These are phyloP conservation scores for Leptogaster cylindrica DNA, from an alignment of 2,888 invertebrate genomes.

Conservation along the genomic window DNA sequence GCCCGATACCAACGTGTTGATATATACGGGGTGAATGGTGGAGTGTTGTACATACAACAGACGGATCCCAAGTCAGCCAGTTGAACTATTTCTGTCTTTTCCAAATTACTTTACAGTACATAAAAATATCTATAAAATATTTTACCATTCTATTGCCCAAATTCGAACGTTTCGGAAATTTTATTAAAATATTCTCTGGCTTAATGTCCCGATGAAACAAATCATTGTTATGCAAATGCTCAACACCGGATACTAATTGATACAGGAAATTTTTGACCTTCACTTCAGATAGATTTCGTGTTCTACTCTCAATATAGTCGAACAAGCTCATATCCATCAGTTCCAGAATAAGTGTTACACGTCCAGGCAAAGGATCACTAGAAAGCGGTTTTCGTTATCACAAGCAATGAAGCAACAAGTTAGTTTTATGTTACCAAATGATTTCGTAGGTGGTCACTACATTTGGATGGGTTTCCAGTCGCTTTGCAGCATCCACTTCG, in stretches of 20 bases:
- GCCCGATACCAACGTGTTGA: conserved; percentile 75
- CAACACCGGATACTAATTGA: conserved; percentile 68
- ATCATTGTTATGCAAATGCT: conserved; percentile 69
- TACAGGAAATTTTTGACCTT: conserved; percentile 67
- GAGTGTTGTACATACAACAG: conserved; percentile 60
- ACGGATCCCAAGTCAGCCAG: conserved; percentile 51
- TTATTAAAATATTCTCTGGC: conserved; percentile 73
- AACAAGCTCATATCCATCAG: conserved; percentile 75
- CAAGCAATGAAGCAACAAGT: no score
- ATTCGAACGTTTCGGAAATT: conserved; percentile 56
- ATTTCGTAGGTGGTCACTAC: conserved; percentile 69
- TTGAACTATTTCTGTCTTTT: conserved; percentile 47
- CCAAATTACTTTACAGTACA: background rate
- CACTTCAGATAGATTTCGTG: conserved; percentile 64
- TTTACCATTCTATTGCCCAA: conserved; percentile 8
- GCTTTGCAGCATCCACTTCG: conserved; percentile 69
- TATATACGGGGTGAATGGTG: conserved; percentile 73
- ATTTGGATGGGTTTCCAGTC: conserved; percentile 68
- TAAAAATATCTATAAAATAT: background rate
- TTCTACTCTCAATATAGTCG: conserved; percentile 67
- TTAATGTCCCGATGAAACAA: conserved; percentile 74
- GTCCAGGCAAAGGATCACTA: conserved; percentile 67
- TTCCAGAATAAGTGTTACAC: conserved; percentile 69
- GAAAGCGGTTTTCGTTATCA: conserved; percentile 42
- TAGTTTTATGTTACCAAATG: conserved; percentile 66